Evolutionary conservation across 2,888 invertebrate genomes (phyloP).

Genomic region (Aspidiotus destructor): DNA sequence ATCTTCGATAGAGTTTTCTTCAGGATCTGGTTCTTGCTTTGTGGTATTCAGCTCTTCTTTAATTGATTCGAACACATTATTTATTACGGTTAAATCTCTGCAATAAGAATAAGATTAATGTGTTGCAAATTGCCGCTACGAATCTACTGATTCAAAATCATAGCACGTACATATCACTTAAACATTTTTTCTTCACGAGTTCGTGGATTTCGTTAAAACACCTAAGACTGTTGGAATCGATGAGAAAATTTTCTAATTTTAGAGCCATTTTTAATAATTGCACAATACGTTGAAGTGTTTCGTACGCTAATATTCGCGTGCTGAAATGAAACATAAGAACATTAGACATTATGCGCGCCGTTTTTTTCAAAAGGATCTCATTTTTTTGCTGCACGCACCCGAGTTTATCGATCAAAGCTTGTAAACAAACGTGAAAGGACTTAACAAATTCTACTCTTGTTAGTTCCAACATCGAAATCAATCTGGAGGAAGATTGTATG

Average conservation of each 20-base stretch:
- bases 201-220: too few species aligned
- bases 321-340: too few species aligned
- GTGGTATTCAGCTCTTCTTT: not conserved
- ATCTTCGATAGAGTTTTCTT: not conserved
- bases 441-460: conserved; percentile 16
- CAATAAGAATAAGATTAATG: not conserved
- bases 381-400: conserved; percentile 2
- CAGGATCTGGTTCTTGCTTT: not conserved
- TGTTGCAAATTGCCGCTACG: not conserved
- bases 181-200: too few species aligned
- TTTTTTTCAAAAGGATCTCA: not conserved
- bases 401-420: conserved; percentile 1
- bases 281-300: not conserved
- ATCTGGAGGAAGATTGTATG: conserved; percentile 1
- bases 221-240: too few species aligned
- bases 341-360: too few species aligned
- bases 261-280: not conserved
- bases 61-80: not conserved
- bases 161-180: too few species aligned
- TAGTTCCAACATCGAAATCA: conserved; percentile 12
- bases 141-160: too few species aligned
- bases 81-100: not conserved
- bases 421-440: conserved; percentile 11
- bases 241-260: too few species aligned
- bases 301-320: not conserved